These are phyloP conservation scores for Pachycephus smyrnensis DNA, from an alignment of 2,888 invertebrate species.

Conservation along the genomic window DNA sequence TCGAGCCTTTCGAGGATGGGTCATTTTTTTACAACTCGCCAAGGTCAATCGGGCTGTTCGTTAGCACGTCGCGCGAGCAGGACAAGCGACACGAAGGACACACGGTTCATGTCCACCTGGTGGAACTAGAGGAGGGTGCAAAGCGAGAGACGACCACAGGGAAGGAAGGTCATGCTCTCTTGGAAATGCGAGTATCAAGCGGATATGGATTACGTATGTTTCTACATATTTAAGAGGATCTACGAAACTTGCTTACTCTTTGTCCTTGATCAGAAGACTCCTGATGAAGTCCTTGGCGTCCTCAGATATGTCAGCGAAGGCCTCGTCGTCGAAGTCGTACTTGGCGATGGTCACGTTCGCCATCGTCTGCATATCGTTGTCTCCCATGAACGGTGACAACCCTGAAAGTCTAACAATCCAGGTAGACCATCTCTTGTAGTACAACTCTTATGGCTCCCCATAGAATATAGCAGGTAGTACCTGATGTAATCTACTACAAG, in stretches of 20 bases:
- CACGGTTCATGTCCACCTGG: not conserved
- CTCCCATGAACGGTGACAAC: slow-evolving; percentile 98
- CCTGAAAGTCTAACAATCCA: slow-evolving; percentile 82
- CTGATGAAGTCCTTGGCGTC: slow-evolving; percentile 97
- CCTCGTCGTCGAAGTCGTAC: slow-evolving; percentile 98
- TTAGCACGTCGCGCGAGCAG: slow-evolving; percentile 1
- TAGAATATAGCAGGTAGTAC: not conserved
- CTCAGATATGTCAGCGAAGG: slow-evolving; percentile 93
- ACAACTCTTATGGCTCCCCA: not conserved
- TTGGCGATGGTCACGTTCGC: slow-evolving; percentile 98
- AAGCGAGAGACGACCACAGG: not conserved
- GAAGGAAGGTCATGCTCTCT: not conserved
- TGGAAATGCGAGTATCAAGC: not conserved
- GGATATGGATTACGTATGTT: not conserved
- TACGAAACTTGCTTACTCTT: slow-evolving; percentile 77
- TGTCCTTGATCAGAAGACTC: slow-evolving; percentile 91
- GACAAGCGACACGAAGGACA: not conserved
- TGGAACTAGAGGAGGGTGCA: not conserved
- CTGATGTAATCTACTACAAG: not conserved
- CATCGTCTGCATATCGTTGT: slow-evolving; percentile 97
- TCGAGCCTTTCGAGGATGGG: slow-evolving; percentile 5
- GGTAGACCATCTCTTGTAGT: not conserved
- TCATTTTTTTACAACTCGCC: not conserved
- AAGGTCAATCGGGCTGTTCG: slow-evolving; percentile 6
- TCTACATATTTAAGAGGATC: not conserved